A percentile compares a stretch with the other conserved stretches of the same genome.
These are phyloP conservation scores for Stictonetta naevosa DNA, from an alignment of 2,113 vertebrate genomes.

Conservation along the genomic window DNA sequence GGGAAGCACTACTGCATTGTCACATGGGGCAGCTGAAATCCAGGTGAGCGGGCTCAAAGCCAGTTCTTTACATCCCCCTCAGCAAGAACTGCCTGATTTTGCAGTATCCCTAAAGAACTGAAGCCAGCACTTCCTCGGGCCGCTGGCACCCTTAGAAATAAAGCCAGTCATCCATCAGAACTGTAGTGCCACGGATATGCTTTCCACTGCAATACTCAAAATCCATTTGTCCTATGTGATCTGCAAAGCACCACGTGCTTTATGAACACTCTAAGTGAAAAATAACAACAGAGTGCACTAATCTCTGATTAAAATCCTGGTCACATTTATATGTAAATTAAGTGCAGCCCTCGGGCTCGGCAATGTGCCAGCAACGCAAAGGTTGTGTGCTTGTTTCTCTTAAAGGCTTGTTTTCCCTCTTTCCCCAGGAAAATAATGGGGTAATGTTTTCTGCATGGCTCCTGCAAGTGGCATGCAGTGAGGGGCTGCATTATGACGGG, in stretches of 20 bases:
- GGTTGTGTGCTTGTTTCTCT: neutral
- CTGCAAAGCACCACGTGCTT: neutral
- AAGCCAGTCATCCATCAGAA: neutral
- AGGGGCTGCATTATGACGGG: neutral
- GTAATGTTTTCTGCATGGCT: neutral
- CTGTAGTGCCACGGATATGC: accelerated
- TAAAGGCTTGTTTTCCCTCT: slow-evolving; percentile 18
- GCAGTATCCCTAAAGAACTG: neutral
- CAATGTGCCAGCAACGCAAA: neutral
- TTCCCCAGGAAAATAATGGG: slow-evolving; percentile 30
- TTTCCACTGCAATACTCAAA: neutral
- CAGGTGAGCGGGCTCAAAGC: neutral
- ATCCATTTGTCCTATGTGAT: neutral
- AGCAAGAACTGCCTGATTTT: neutral
- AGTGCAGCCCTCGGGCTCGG: neutral
- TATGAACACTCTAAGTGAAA: neutral
- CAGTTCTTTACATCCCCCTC: neutral
- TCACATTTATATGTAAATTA: slow-evolving; percentile 51
- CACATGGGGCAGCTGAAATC: neutral
- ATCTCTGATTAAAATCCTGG: slow-evolving; percentile 43
- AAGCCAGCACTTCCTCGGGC: neutral
- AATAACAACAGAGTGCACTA: slow-evolving; percentile 26
- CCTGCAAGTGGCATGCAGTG: neutral
- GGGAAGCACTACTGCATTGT: neutral
- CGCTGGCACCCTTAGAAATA: neutral